Percentiles rank a stretch among this genome's conserved stretches.
Evolutionary conservation across 2,888 invertebrate species (phyloP).

Genomic region (Cheilosia vulpina): DNA sequence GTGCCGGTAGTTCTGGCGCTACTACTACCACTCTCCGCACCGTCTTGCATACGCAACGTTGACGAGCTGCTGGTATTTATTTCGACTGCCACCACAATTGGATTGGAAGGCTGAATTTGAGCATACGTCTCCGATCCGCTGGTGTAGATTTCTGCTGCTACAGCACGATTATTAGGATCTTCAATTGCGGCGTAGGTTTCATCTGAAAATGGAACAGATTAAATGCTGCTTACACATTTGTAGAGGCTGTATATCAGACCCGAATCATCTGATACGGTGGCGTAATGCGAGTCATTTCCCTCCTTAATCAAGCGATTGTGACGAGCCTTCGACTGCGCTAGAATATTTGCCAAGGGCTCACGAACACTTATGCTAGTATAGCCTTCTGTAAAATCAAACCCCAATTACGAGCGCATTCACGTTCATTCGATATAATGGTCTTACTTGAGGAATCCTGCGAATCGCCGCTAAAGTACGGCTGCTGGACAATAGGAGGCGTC

Average conservation of each 20-base stretch:
- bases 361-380: conserved; percentile 96
- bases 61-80: conserved; percentile 80
- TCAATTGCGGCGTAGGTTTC: conserved; percentile 96
- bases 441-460: conserved; percentile 94
- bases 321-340: conserved; percentile 86
- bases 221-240: neutral
- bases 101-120: conserved; percentile 88
- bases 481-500: conserved; percentile 90
- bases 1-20: conserved; percentile 45
- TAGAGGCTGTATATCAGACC: conserved; percentile 84
- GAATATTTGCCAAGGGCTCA: conserved; percentile 92
- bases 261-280: conserved; percentile 96
- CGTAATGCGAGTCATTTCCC: conserved; percentile 89
- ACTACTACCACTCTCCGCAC: conserved; percentile 48
- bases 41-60: conserved; percentile 54
- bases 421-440: conserved; percentile 75
- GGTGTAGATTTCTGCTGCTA: conserved; percentile 86
- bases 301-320: conserved; percentile 82
- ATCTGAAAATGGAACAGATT: conserved; percentile 84
- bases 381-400: conserved; percentile 87
- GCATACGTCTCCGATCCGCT: conserved; percentile 95
- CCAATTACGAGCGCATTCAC: neutral
- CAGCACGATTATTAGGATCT: conserved; percentile 86
- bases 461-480: conserved; percentile 93
- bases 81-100: conserved; percentile 83